Evolutionary conservation across 2,113 vertebrate species (phyloP), one percentile per base, ranked within the genome.

Genomic region (Neomonachus schauinslandi): DNA sequence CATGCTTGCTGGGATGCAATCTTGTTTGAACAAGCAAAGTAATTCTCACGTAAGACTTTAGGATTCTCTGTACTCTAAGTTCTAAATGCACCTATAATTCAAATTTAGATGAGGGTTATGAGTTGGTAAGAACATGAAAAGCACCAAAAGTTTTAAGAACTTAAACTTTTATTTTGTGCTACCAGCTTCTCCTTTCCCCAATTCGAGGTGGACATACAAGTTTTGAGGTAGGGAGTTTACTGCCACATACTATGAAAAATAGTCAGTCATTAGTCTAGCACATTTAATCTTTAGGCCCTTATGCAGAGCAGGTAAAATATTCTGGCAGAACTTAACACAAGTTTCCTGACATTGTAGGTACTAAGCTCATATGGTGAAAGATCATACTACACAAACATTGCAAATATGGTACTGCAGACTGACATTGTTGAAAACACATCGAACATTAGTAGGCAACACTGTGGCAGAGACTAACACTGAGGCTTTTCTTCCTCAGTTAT

Each of bases 51-150:
- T 89, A 95, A 94, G 67, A 88, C 63, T 97, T 89, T 28, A 90
- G 77, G 76, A 85, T 61, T 89, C 49, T 74, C 7, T 89, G 39
- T 65, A 86, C 33, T n/a, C 15, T 85, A 93, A 97, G 90, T 91
- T 96, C 96, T 92, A 63, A 95, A 94, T 96, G 92, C 95, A 96
- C 92, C 65, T 89, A 42, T 82, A 81, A 94, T 89, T 96, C 87
- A 76, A 91, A 90, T 65, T 98, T 85, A 95, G 87, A 91, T 69
- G 93, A 95, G 81, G 39, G 9, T 49, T 55, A 51, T 76, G 46
- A 81, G 24, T 69, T 61, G 42, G 33, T 94, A 61, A 96, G 83
- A 95, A 94, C 76, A 84, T 3, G 31, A 81, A 91, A 55, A 95
- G 2, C 22, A 61, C 36, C 57, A 46, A 51, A 46, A 63, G 51